These are phyloP conservation scores for Okamejei kenojei DNA, from an alignment of 2,797 vertebrate species.

Conservation along the genomic window DNA sequence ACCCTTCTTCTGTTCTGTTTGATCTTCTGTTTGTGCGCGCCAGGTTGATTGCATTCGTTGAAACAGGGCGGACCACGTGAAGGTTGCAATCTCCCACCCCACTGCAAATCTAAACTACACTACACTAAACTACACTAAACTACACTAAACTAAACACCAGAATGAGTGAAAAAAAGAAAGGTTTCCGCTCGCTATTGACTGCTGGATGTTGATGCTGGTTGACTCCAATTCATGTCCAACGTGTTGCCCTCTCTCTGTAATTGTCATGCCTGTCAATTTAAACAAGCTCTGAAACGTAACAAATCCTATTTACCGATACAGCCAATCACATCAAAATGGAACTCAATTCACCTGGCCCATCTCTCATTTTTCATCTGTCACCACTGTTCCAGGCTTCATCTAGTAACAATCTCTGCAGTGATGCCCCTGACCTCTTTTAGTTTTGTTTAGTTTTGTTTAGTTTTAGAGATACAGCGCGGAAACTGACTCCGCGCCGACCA, in stretches of 20 bases:
- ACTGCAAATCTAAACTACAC: no score
- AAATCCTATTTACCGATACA: not conserved
- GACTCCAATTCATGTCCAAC: not conserved
- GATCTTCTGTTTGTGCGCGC: no score
- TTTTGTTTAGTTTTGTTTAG: no score
- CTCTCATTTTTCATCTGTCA: slow-evolving; percentile 31
- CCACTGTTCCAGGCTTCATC: not conserved
- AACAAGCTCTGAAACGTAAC: not conserved
- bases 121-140: no score
- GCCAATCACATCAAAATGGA: not conserved
- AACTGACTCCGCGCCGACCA: no score
- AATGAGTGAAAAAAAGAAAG: not conserved
- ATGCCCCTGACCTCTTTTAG: not conserved
- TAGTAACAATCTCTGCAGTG: not conserved
- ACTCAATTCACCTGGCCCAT: not conserved
- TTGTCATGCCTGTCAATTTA: slow-evolving; percentile 14
- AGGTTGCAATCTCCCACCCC: no score
- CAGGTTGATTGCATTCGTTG: no score
- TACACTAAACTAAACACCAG: no score
- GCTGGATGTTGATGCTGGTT: not conserved
- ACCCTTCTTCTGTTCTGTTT: no score
- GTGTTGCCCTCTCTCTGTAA: not conserved
- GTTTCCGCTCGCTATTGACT: not conserved
- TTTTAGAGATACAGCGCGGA: no score
- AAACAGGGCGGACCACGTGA: no score